phyloP scores from a whole-genome alignment of 2,888 invertebrate species.

The Acanthosepion pharaonis region DNA sequence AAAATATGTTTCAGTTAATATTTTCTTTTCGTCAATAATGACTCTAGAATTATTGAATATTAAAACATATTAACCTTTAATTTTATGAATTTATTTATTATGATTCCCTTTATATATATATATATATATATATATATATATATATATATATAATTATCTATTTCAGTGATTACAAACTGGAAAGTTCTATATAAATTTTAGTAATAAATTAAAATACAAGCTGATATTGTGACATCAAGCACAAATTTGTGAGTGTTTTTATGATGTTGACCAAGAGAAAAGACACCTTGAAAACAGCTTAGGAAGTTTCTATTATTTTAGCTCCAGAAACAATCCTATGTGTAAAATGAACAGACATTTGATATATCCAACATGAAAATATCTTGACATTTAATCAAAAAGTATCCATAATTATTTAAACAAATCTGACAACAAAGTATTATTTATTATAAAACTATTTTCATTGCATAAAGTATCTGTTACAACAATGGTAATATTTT shows the following conservation, averaged over 20 bases:
- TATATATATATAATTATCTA: neutral
- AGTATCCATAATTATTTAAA: neutral
- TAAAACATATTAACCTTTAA: too few relatives aligned
- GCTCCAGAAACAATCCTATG: neutral
- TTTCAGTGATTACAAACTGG: neutral
- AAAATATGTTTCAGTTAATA: too few relatives aligned
- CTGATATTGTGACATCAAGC: neutral
- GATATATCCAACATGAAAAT: neutral
- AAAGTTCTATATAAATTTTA: neutral
- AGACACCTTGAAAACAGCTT: neutral
- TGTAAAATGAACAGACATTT: neutral
- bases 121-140: too few relatives aligned
- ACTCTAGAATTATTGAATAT: too few relatives aligned
- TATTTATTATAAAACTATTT: neutral
- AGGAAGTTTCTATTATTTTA: neutral
- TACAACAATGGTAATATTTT: neutral
- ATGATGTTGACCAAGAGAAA: neutral
- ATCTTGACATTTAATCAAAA: neutral
- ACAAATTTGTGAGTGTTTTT: neutral
- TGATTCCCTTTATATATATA: too few relatives aligned
- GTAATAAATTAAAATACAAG: neutral
- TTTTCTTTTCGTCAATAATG: too few relatives aligned
- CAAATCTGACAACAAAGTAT: neutral
- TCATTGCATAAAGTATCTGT: too few relatives aligned
- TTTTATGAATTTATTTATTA: too few relatives aligned